Evolutionary conservation across 2,113 vertebrate genomes (phyloP), one percentile per base, ranked within the genome.

Genomic region (Ceyx margarethae): DNA sequence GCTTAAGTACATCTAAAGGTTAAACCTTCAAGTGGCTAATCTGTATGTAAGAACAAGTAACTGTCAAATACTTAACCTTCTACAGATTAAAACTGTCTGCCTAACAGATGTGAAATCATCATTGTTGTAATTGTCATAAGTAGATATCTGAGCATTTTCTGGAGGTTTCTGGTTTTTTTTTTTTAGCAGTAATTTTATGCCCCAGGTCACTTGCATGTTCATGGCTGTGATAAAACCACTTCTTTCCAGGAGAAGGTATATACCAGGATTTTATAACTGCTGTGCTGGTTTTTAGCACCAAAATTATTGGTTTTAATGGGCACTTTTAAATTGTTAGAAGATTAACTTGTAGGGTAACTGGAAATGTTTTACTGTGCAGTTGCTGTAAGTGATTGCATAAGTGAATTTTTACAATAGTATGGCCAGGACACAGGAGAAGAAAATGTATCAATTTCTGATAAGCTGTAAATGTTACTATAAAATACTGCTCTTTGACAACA

Each of bases 1-100:
- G 77, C 81, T 95, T 95, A 95, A 97, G 93, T 86, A 96, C 86
- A 91, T 97, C 91, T 95, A 97, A 97, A 97, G 96, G 97, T 96
- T 97, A 97, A 97, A 97, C 81, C 88, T 95, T 95, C 87, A 92
- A 91, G 89, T 74, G 95, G 91, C 91, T 97, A 91, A 97, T 96
- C 96, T 91, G 86, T 96, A 94, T 86, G 94, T 96, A 95, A 95
- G 96, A 97, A 97, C 89, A 96, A 97, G 96, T 91, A 96, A 95
- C 97, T 96, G 95, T 96, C 97, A 97, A 96, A 97, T 91, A 94
- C 95, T 97, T 97, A 97, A 97, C 97, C 97, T 97, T 97, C 89
- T 82, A 62, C 95, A 96, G 96, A 98, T 96, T 97, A 96, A 97
- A 98, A 95, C 92, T 79, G 82, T 93, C 97, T 97, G 92, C 95